phyloP scores from a whole-genome alignment of 2,113 vertebrate species.

The Caretta caretta region DNA sequence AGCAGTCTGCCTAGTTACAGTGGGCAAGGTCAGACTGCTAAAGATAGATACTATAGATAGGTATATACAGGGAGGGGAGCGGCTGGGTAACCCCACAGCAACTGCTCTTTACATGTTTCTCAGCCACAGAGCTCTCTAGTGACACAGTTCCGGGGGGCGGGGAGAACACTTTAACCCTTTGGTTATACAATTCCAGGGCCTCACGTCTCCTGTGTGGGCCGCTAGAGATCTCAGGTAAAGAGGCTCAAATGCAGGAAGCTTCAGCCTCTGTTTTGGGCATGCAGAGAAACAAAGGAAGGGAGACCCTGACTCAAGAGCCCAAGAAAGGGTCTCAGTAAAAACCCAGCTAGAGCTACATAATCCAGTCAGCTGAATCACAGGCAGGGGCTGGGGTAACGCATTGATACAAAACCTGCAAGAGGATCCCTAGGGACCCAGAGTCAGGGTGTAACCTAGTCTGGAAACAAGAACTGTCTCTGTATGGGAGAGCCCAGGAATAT shows the following conservation, averaged over 20 bases:
- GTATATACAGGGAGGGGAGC: background rate
- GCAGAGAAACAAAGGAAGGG: background rate
- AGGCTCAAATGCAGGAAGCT: background rate
- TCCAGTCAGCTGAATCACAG: background rate
- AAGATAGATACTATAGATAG: background rate
- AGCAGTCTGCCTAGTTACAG: background rate
- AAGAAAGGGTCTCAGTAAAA: background rate
- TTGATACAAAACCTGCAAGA: background rate
- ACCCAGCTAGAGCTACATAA: background rate
- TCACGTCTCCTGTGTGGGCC: rapidly evolving
- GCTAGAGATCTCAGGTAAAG: background rate
- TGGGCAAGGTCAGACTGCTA: background rate
- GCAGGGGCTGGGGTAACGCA: background rate
- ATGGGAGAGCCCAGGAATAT: background rate
- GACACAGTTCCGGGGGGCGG: background rate
- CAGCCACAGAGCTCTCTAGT: background rate
- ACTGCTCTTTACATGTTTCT: background rate
- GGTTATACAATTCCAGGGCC: background rate
- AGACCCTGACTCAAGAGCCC: background rate
- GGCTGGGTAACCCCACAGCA: background rate
- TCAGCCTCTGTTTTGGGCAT: background rate
- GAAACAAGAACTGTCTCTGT: constrained; percentile 9
- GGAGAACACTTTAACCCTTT: background rate
- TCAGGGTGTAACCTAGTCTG: background rate
- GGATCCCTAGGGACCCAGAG: background rate